These are phyloP conservation scores for Montipora cactus DNA, from an alignment of 64 coral and sea anemone species.

Conservation along the genomic window DNA sequence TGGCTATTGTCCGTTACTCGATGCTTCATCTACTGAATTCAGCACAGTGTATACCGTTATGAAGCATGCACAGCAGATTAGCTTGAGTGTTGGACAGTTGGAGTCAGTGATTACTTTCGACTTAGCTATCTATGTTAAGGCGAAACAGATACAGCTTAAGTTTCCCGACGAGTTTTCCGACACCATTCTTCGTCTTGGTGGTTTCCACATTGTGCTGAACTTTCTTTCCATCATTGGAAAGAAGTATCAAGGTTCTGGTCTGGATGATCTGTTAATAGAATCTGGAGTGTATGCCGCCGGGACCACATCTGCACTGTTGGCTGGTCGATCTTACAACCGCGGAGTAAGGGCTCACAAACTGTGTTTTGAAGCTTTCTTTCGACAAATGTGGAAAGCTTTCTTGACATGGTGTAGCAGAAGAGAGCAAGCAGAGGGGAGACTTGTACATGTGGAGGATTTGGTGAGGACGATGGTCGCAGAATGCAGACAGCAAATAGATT, in stretches of 20 bases:
- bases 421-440: background rate
- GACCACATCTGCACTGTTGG: background rate
- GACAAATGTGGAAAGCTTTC: background rate
- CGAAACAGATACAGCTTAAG: constrained; percentile 54
- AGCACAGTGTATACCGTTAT: constrained; percentile 25
- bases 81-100: background rate
- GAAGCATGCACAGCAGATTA: constrained; percentile 20
- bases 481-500: background rate
- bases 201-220: background rate
- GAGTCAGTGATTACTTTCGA: constrained; percentile 46
- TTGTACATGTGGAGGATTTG: background rate
- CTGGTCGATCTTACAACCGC: constrained; percentile 31
- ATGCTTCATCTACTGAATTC: constrained; percentile 5
- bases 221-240: constrained; percentile 26
- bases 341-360: constrained; percentile 26
- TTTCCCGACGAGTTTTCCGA: constrained; percentile 20
- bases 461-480: background rate
- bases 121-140: constrained; percentile 49
- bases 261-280: constrained; percentile 37
- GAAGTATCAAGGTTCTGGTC: constrained; percentile 9
- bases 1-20: constrained; percentile 32
- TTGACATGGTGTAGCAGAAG: background rate
- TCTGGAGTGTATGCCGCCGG: constrained; percentile 13
- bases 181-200: background rate
- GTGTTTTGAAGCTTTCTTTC: background rate